Evolutionary conservation across 2,888 invertebrate genomes (phyloP).

Genomic region (Agriopis leucophaearia): DNA sequence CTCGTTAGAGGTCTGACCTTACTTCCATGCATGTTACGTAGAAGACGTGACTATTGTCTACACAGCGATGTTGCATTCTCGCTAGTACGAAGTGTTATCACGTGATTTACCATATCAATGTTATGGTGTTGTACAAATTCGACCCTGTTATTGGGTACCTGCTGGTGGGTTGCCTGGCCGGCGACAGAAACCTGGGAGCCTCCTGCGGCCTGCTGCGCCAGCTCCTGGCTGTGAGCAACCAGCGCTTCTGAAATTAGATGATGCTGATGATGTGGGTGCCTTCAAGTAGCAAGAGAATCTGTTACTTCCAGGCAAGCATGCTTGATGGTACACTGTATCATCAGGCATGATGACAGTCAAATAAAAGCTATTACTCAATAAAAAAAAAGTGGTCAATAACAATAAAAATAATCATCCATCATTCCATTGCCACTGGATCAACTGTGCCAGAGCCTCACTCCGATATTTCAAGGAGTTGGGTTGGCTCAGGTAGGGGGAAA

Average conservation of each 20-base stretch:
- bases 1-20: constrained; percentile 12
- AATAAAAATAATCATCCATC: too few species aligned
- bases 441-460: too few species aligned
- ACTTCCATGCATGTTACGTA: constrained; percentile 49
- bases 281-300: too few species aligned
- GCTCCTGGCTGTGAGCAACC: constrained; percentile 67
- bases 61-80: constrained; percentile 73
- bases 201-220: constrained; percentile 58
- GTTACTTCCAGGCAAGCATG: too few species aligned
- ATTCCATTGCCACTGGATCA: too few species aligned
- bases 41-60: constrained; percentile 51
- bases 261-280: too few species aligned
- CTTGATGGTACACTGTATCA: too few species aligned
- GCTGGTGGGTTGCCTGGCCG: constrained; percentile 76
- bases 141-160: constrained; percentile 85
- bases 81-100: constrained; percentile 77
- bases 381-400: too few species aligned
- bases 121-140: constrained; percentile 86
- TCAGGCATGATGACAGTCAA: too few species aligned
- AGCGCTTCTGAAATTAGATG: constrained; percentile 65
- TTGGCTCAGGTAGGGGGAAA: too few species aligned
- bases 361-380: too few species aligned
- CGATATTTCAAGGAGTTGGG: too few species aligned
- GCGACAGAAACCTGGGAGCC: constrained; percentile 72
- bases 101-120: constrained; percentile 85